Conservation (phyloP, 23 tunicate genomes). For the Clavelina lepadiformis region DNA sequence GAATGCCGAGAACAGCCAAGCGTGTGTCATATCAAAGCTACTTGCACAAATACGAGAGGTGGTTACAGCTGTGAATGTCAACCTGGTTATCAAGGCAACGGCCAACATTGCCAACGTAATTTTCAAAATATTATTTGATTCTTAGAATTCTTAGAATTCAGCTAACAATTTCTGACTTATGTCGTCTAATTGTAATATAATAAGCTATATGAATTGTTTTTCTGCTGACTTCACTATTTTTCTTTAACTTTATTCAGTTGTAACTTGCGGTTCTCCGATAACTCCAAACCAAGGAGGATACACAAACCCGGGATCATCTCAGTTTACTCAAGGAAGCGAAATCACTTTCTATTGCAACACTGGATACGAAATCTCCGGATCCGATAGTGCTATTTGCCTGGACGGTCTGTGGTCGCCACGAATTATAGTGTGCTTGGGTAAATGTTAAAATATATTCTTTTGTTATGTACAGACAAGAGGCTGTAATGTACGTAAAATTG, state of each 20-base stretch:
- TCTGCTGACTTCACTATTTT: too few species aligned
- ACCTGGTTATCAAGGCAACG: conserved; percentile 2
- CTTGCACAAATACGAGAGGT: conserved; percentile 8
- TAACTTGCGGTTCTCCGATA: conserved; percentile 7
- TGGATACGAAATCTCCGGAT: conserved; percentile 38
- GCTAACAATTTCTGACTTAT: too few species aligned
- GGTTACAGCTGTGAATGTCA: conserved; percentile 6
- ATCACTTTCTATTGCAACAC: conserved; percentile 33
- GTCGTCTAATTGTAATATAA: too few species aligned
- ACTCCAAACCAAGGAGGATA: conserved; percentile 8
- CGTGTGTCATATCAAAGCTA: background rate
- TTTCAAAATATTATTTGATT: too few species aligned
- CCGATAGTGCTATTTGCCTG: conserved; percentile 10
- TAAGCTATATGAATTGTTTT: too few species aligned
- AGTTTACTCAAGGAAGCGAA: conserved; percentile 1
- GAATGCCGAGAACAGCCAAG: background rate
- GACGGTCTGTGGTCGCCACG: conserved; percentile 40
- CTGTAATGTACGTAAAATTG: too few species aligned
- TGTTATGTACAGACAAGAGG: too few species aligned
- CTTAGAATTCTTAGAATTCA: too few species aligned
- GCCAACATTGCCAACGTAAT: conserved; percentile 7
- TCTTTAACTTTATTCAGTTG: conserved; percentile 2
- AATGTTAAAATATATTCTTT: too few species aligned
- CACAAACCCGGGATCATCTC: background rate
- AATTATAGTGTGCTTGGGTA: conserved; percentile 30